These are phyloP conservation scores for Drosophila pruinosa DNA, from an alignment of 1,140 invertebrate genomes.

Conservation along the genomic window DNA sequence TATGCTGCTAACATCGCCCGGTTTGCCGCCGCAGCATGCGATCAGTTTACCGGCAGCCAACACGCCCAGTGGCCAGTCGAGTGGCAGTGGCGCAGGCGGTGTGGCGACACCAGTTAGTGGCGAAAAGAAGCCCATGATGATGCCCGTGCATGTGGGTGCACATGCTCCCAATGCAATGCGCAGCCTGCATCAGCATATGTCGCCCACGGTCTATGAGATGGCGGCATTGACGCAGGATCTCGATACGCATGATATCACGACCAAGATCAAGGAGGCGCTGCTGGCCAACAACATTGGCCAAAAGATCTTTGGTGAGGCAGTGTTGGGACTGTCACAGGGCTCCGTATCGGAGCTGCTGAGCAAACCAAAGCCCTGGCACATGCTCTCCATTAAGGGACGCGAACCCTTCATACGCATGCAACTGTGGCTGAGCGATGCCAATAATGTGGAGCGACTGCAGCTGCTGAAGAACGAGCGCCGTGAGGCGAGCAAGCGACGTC, in stretches of 20 bases:
- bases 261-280: slow-evolving; percentile 97
- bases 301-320: slow-evolving; percentile 98
- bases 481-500: slow-evolving; percentile 93
- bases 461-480: slow-evolving; percentile 94
- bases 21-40: slow-evolving; percentile 86
- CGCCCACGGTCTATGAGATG: slow-evolving; percentile 96
- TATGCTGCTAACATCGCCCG: slow-evolving; percentile 86
- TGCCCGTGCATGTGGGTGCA: slow-evolving; percentile 74
- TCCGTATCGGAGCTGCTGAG: slow-evolving; percentile 98
- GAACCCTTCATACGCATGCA: slow-evolving; percentile 99
- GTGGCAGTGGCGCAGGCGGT: slow-evolving; percentile 68
- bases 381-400: slow-evolving; percentile 98
- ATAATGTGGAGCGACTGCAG: slow-evolving; percentile 95
- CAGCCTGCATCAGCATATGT: slow-evolving; percentile 90
- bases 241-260: slow-evolving; percentile 97
- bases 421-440: slow-evolving; percentile 96
- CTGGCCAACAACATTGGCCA: slow-evolving; percentile 99
- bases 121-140: slow-evolving; percentile 84
- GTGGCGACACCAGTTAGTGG: slow-evolving; percentile 70
- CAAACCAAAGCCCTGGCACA: slow-evolving; percentile 99
- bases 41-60: slow-evolving; percentile 83
- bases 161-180: slow-evolving; percentile 86
- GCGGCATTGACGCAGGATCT: slow-evolving; percentile 97
- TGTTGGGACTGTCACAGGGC: slow-evolving; percentile 97
- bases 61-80: slow-evolving; percentile 37